Evolutionary conservation across 2,888 invertebrate genomes (phyloP), one percentile per base, ranked within the genome.

Genomic region (Halocaridina rubra): DNA sequence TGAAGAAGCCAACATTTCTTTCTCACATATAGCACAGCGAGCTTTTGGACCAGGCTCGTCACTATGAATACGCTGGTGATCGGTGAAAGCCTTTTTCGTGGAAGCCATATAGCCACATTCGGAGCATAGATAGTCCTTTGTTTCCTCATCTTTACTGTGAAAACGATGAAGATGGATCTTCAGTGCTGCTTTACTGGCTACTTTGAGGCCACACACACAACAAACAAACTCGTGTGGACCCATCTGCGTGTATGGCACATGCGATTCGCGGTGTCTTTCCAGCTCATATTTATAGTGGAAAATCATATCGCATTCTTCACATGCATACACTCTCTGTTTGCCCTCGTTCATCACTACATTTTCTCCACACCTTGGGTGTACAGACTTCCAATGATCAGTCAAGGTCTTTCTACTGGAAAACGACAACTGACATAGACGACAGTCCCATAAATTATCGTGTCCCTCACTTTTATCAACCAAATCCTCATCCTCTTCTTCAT

Each of bases 91-190:
- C 27, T 85, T 85, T 32, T 81, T 85, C 5, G 85, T 81, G 16
- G 76, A 57, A 13, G 85, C 75, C 81, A 85, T 76, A n/a, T 81
- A 77, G 29, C 85, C 85, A 71, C 85, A 85, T n/a, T 81, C 77
- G 0, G 81, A 76, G 32, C 85, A 85, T 8, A 85, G 72, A 59
- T 64, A 85, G 30, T 85, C 81, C 57, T 81, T 71, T 0, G 81
- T 67, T 13, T 81, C 71, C 8, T 71, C 57, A 3, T 81, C 53
- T 22, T 81, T 81, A 7, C 30, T 76, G 57, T 85, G 85, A 64
- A 85, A 85, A 19, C 85, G 81, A 19, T 85, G 85, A 5, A 81
- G 61, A 39, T 85, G 85, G n/a, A 85, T 85, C 57, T 85, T 85
- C 32, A 85, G 32, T 1, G 85, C 85, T 13, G 85, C 77, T 53